Base-by-base conservation (phyloP, 1,140 invertebrate genomes). In the Myzus persicae region DNA sequence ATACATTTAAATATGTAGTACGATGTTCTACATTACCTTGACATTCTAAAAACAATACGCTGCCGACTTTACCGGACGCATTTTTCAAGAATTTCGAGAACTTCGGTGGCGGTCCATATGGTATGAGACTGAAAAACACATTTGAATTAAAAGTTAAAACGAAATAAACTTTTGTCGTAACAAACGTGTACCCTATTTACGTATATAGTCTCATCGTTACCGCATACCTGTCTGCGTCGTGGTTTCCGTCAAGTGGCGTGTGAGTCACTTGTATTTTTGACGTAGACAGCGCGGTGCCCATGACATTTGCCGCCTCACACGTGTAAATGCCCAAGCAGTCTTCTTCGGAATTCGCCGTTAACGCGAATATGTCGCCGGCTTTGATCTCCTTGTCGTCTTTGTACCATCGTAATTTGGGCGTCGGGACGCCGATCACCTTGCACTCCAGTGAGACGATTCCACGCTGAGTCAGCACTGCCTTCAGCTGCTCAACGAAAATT, bases 401-500 rank as follows among this genome's bases (percentile, higher is more conserved):
- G 94, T 97, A 98, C 97, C 98, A 98, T 93, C 96, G 96, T 87
- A 98, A 95, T 46, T 97, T 95, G 0, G 97, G 97, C 0, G 98
- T 98, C 1, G 98, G 98, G 9, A 98, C 97, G 36, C 98, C 98
- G 51, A 98, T 96, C 18, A 98, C 98, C 95, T 98, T 98, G 94
- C 98, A 98, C 95, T 98, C 98, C 84, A 98, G 95, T 0, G 98
- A 98, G 3, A 98, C 98, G 0, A 97, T 98, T n/a, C 98, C 98
- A 94, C 97, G 96, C 94, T 98, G 97, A 0, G 98, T 98, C 3
- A 98, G 96, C 59, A 98, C 95, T 0, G 98, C 98, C 38, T 96
- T 96, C 18, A 98, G 95, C 94, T 97, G 97, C 95, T 98, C 97
- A 36, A 98, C 96, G 94, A 98, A 98, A 95, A 98, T 97, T 2